Base-by-base conservation (phyloP, 2,888 invertebrate species). In the Cremastinae sp. region DNA sequence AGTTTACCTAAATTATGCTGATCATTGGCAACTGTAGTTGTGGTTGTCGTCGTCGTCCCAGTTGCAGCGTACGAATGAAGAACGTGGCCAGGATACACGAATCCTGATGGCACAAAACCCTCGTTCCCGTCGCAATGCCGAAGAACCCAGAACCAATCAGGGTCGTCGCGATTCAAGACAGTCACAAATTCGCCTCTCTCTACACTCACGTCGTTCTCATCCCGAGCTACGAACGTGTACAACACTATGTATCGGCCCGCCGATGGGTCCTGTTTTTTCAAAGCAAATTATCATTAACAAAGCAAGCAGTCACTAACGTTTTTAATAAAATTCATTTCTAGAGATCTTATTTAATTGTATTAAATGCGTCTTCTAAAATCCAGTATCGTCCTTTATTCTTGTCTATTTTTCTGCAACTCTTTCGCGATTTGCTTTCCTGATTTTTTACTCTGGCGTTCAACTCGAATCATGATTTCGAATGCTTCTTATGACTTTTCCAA, bases 81-180 rank as follows among this genome's bases (percentile, higher is more conserved):
- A 41, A 89, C 89, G 66, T 89, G 89, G 9, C 89, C 96, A 0
- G 97, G 97, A 91, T 97, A 98, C 0, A 98, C 96, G 86, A 97
- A 98, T 20, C 96, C 96, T 5, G 96, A 96, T 0, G 98, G 98
- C 62, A 98, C 97, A 89, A 98, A 98, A 0, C 98, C 98, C 90
- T 98, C 98, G 83, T 96, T 96, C 0, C 96, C 97, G 86, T 98
- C 97, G 81, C 95, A 95, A 77, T 89, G 89, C 81, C 97, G 92
- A 43, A 97, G 94, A 64, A 98, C 96, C 98, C 98, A 98, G 89
- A 95, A 98, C 98, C 98, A 98, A 90, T 98, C 97, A 0, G 96
- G 95, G 90, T 98, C 98, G 88, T 98, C 98, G 85, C 96, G 93
- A 90, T 98, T 98, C 68, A 98, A 90, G 10, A 98, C 96, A 72